These are phyloP conservation scores for Leptopilina myrica DNA, from an alignment of 2,888 invertebrate species.

Conservation along the genomic window DNA sequence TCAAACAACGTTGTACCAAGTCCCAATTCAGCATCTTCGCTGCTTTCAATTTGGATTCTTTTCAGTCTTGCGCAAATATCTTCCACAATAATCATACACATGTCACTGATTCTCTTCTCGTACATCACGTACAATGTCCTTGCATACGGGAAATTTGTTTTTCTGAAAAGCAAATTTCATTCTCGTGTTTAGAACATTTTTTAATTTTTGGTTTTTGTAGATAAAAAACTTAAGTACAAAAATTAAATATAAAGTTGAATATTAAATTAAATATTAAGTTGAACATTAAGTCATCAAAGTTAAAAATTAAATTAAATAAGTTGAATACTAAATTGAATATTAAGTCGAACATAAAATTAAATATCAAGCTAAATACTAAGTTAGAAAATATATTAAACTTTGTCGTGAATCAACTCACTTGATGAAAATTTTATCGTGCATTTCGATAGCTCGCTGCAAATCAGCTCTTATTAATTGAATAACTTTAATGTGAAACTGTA, in stretches of 20 bases:
- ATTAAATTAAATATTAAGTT: no score
- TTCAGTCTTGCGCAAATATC: conserved; percentile 87
- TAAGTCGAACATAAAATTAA: no score
- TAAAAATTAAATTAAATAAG: no score
- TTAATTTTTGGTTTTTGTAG: no score
- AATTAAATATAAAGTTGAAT: no score
- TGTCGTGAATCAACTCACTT: conserved; percentile 81
- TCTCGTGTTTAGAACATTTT: no score
- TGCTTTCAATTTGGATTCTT: conserved; percentile 77
- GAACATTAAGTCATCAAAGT: no score
- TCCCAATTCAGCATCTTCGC: conserved; percentile 81
- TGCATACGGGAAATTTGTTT: conserved; percentile 85
- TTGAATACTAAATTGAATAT: no score
- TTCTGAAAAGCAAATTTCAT: conserved; percentile 77
- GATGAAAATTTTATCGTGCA: conserved; percentile 89
- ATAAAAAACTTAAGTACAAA: no score
- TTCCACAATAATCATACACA: conserved; percentile 84
- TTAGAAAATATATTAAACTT: no score
- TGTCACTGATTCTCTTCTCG: conserved; percentile 84
- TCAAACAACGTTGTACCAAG: conserved; percentile 95
- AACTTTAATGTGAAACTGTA: conserved; percentile 89
- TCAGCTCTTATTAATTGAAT: conserved; percentile 89
- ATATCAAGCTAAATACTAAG: no score
- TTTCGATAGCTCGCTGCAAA: conserved; percentile 87
- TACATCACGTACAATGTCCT: conserved; percentile 85